Percentiles rank a stretch among this genome's conserved stretches.
Conservation (phyloP, 2,888 invertebrate genomes). For the Himalopsyche kuldschensis region DNA sequence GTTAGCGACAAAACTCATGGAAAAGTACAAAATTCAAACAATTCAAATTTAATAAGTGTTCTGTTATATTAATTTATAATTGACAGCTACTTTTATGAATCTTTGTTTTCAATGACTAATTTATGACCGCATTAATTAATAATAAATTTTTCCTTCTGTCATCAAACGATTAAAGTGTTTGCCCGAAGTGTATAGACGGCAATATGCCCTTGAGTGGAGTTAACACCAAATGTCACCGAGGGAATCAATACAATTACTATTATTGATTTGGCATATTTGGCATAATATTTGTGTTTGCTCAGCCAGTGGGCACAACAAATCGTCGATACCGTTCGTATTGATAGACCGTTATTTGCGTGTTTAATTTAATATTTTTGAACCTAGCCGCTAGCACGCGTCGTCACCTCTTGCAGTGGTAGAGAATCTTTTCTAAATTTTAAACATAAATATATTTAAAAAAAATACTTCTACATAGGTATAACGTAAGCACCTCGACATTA, state of each 20-base stretch:
- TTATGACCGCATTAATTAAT: too few species aligned
- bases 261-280: not conserved
- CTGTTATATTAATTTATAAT: too few species aligned
- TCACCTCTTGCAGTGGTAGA: too few species aligned
- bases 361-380: not conserved
- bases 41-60: too few species aligned
- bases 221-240: not conserved
- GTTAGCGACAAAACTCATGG: too few species aligned
- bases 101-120: not conserved
- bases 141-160: not conserved
- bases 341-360: not conserved
- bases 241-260: not conserved
- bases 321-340: not conserved
- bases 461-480: too few species aligned
- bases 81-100: too few species aligned
- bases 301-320: not conserved
- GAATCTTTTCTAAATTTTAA: too few species aligned
- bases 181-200: not conserved
- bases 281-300: not conserved
- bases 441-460: too few species aligned
- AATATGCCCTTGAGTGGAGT: not conserved
- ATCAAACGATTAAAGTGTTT: not conserved
- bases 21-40: too few species aligned
- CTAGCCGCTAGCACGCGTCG: too few species aligned
- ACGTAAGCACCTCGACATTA: too few species aligned